phyloP scores from a whole-genome alignment of 1,140 invertebrate species.

The Coelopa frigida region DNA sequence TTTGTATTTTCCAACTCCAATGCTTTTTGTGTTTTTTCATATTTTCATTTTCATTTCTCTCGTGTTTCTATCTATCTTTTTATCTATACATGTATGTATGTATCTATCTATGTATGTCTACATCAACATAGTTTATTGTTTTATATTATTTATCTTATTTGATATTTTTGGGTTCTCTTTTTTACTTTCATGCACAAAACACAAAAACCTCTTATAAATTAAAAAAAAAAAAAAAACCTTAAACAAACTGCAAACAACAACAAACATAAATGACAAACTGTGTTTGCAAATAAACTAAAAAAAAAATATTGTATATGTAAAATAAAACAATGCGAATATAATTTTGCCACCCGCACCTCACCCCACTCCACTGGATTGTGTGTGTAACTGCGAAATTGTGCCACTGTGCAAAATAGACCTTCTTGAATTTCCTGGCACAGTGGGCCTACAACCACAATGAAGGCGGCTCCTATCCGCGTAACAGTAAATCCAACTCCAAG shows the following conservation, averaged over 20 bases:
- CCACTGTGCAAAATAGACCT: slow-evolving; percentile 19
- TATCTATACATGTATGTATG: slow-evolving; percentile 11
- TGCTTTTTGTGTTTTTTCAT: slow-evolving; percentile 9
- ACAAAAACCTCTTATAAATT: slow-evolving; percentile 11
- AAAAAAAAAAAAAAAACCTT: slow-evolving; percentile 10
- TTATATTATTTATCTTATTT: slow-evolving; percentile 18
- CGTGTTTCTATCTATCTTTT: slow-evolving; percentile 10
- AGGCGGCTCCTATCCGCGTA: slow-evolving; percentile 23
- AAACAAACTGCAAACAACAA: slow-evolving; percentile 9
- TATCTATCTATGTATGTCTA: slow-evolving; percentile 11
- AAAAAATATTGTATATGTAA: not conserved
- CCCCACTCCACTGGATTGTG: not conserved
- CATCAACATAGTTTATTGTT: no score
- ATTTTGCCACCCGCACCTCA: not conserved
- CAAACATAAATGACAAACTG: slow-evolving; percentile 9
- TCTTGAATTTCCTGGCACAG: slow-evolving; percentile 32
- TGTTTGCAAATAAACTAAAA: not conserved
- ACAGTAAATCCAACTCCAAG: slow-evolving; percentile 35
- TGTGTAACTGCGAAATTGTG: slow-evolving; percentile 7
- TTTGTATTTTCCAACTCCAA: no score
- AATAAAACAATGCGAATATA: not conserved
- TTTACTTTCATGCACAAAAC: slow-evolving; percentile 25
- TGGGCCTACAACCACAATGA: slow-evolving; percentile 18
- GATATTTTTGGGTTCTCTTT: slow-evolving; percentile 20
- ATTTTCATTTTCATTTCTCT: slow-evolving; percentile 8